Percentiles rank a stretch among this genome's conserved stretches.
Evolutionary conservation across 2,888 invertebrate species (phyloP).

Genomic region (Drosophila nr. perissopoda): DNA sequence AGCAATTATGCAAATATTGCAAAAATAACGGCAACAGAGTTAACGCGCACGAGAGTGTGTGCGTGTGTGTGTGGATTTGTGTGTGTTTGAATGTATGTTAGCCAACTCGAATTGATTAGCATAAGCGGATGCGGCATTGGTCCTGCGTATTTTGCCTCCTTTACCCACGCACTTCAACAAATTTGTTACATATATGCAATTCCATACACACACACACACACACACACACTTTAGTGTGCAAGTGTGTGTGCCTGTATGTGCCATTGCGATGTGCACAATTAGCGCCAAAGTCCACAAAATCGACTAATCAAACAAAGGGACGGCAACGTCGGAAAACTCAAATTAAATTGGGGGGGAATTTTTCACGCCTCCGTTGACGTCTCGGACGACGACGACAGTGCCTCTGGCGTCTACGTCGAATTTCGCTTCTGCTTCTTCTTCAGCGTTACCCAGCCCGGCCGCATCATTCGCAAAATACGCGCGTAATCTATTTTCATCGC

Average conservation of each 20-base stretch:
- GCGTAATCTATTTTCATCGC: constrained; percentile 75
- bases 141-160: constrained; percentile 31
- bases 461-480: constrained; percentile 68
- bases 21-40: constrained; percentile 66
- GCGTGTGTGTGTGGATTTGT: constrained; percentile 11
- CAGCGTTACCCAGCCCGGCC: constrained; percentile 29
- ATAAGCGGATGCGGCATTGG: constrained; percentile 54
- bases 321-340: constrained; percentile 55
- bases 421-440: constrained; percentile 11
- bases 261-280: constrained; percentile 58
- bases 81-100: constrained; percentile 19
- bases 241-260: constrained; percentile 21
- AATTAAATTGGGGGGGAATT: constrained; percentile 62
- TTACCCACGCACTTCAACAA: constrained; percentile 31
- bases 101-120: constrained; percentile 60
- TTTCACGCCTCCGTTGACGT: constrained; percentile 60
- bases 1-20: constrained; percentile 75
- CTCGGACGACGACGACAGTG: neutral
- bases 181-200: constrained; percentile 42
- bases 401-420: constrained; percentile 8
- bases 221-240: constrained; percentile 2
- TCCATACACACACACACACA: constrained; percentile 18
- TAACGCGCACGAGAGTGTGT: constrained; percentile 14
- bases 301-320: constrained; percentile 71
- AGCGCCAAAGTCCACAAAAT: constrained; percentile 72